Percentiles rank a stretch among this genome's conserved stretches.
phyloP scores from a whole-genome alignment of 2,113 vertebrate genomes.

The Pholis gunnellus region DNA sequence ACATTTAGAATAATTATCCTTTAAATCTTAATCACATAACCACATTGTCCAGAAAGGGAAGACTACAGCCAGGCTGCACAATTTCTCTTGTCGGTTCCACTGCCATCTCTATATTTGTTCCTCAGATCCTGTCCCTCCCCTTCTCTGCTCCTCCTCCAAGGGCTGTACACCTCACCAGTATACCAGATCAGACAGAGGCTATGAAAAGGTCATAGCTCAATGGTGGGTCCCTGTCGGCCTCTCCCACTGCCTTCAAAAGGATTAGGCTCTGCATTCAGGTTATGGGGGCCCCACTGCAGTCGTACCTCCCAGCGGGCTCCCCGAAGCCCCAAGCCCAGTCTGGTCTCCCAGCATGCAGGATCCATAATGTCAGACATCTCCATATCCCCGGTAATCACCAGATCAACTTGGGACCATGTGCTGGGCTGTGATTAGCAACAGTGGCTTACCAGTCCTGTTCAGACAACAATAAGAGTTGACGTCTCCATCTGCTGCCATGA shows the following conservation, averaged over 20 bases:
- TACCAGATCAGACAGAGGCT: constrained; percentile 53
- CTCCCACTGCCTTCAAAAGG: constrained; percentile 52
- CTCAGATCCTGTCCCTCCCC: background rate
- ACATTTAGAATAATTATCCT: background rate
- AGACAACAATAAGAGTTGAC: constrained; percentile 77
- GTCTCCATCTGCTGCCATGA: constrained; percentile 77
- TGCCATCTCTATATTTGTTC: constrained; percentile 20
- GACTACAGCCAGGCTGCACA: background rate
- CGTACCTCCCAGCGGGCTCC: constrained; percentile 36
- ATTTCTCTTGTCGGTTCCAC: constrained; percentile 3
- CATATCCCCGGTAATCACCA: constrained; percentile 65
- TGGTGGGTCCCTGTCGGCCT: constrained; percentile 50
- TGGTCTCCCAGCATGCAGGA: constrained; percentile 67
- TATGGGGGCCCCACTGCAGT: constrained; percentile 31
- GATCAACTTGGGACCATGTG: constrained; percentile 54
- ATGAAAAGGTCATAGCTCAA: constrained; percentile 71
- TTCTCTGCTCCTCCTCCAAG: constrained; percentile 23
- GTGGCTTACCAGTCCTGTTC: constrained; percentile 65
- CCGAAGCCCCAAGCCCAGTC: constrained; percentile 55
- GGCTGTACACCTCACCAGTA: constrained; percentile 31
- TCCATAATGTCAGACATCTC: constrained; percentile 74
- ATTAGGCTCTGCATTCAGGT: constrained; percentile 30
- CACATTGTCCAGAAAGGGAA: background rate
- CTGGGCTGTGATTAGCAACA: constrained; percentile 69
- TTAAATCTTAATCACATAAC: background rate